phyloP scores from a whole-genome alignment of 2,797 vertebrate species.

The Pelodytes ibericus region DNA sequence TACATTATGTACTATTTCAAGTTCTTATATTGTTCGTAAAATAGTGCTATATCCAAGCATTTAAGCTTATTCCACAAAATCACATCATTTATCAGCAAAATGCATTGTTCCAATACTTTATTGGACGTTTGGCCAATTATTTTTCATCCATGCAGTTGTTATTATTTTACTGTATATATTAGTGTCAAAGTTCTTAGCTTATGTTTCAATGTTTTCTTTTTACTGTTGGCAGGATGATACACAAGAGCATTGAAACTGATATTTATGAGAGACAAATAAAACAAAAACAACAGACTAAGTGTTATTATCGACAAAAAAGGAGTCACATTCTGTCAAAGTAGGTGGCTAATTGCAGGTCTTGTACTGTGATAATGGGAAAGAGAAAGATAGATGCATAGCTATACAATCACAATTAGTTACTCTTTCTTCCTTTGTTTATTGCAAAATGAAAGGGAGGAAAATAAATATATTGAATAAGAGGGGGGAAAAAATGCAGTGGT shows the following conservation, averaged over 20 bases:
- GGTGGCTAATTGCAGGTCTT: slow-evolving; percentile 33
- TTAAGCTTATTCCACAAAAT: no score
- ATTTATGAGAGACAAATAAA: slow-evolving; percentile 21
- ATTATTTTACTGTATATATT: not conserved
- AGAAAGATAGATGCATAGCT: slow-evolving; percentile 7
- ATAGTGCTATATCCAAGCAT: no score
- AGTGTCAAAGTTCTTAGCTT: not conserved
- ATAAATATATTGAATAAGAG: not conserved
- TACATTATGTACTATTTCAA: no score
- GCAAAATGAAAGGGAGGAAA: slow-evolving; percentile 17
- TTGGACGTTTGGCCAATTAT: not conserved
- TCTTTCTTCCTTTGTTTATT: not conserved
- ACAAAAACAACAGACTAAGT: not conserved
- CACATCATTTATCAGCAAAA: not conserved
- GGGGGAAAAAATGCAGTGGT: no score
- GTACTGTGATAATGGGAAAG: slow-evolving; percentile 4
- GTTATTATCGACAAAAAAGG: slow-evolving; percentile 30
- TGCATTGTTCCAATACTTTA: not conserved
- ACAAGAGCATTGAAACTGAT: not conserved
- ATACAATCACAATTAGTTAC: slow-evolving; percentile 23
- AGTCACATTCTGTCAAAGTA: slow-evolving; percentile 14
- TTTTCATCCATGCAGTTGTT: not conserved
- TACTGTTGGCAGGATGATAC: not conserved
- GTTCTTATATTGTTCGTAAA: no score
- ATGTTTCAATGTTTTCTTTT: not conserved